Evolutionary conservation across 37 sponge, comb jelly and placozoan species (phyloP).

Genomic region (Aplysina aerophoba): DNA sequence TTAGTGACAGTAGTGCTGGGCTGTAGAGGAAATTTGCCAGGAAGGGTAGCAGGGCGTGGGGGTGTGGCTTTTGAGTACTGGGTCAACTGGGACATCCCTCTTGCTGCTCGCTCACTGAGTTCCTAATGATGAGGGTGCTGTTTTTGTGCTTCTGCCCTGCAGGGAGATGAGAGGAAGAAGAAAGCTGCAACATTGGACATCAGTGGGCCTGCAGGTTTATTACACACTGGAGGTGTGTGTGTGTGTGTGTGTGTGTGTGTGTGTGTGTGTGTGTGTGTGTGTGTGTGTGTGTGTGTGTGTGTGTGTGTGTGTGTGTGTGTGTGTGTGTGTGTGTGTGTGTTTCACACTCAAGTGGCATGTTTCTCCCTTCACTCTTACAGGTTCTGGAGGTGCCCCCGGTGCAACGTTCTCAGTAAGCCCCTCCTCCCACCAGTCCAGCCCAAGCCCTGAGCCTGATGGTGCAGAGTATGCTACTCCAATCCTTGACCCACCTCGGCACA

Average conservation of each 20-base stretch:
- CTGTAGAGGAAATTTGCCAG: no score
- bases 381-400: no score
- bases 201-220: not conserved
- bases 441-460: no score
- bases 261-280: slow-evolving; percentile 20
- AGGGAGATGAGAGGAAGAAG: slow-evolving; percentile 10
- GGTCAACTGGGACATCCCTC: no score
- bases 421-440: no score
- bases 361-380: no score
- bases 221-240: slow-evolving; percentile 16
- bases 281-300: slow-evolving; percentile 5
- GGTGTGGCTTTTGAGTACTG: no score
- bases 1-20: no score
- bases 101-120: not conserved
- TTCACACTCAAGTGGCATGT: not conserved
- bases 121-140: not conserved
- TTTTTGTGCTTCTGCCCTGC: not conserved
- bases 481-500: no score
- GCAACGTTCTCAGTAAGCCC: no score
- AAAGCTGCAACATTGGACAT: slow-evolving; percentile 10
- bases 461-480: no score
- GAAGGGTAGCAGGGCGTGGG: no score
- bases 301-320: slow-evolving; percentile 32
- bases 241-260: slow-evolving; percentile 31
- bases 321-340: slow-evolving; percentile 28